phyloP scores from a whole-genome alignment of 2,113 vertebrate genomes.

The Poeciliopsis prolifica region DNA sequence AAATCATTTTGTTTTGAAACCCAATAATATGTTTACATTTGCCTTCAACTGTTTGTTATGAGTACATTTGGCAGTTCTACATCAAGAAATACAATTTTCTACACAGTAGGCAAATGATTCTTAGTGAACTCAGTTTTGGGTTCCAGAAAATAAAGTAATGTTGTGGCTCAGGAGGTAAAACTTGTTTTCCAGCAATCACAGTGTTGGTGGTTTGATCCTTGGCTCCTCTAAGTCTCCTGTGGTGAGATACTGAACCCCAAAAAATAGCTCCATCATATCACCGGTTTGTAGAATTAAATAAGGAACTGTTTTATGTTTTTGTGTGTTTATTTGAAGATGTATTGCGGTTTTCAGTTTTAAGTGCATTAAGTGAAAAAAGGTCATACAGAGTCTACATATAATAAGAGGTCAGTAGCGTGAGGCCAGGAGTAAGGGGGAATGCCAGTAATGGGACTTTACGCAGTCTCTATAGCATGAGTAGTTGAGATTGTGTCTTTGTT shows the following conservation, averaged over 20 bases:
- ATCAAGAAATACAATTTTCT: conserved; percentile 4
- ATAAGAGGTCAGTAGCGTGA: conserved; percentile 29
- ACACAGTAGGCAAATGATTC: not conserved
- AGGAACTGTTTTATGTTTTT: not conserved
- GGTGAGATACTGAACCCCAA: not conserved
- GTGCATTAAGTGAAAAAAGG: not conserved
- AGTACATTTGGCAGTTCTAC: not conserved
- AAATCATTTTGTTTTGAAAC: not conserved
- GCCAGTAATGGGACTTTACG: conserved; percentile 48
- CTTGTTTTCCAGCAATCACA: conserved; percentile 2
- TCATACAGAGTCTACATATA: not conserved
- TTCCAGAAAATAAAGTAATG: conserved; percentile 37
- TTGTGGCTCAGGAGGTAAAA: not conserved
- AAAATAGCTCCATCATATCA: not conserved
- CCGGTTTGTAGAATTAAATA: not conserved
- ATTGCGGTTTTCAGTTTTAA: not conserved
- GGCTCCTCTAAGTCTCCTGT: not conserved
- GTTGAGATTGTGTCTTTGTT: conserved; percentile 26
- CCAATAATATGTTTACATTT: not conserved
- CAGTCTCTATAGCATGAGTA: conserved; percentile 42
- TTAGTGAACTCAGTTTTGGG: conserved; percentile 8
- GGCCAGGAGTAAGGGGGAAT: conserved; percentile 24
- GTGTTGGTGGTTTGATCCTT: conserved; percentile 4
- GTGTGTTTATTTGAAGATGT: not conserved
- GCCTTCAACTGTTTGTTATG: not conserved